These are phyloP conservation scores for Alentia gelatinosa DNA, from an alignment of 2,888 invertebrate species.

Conservation along the genomic window DNA sequence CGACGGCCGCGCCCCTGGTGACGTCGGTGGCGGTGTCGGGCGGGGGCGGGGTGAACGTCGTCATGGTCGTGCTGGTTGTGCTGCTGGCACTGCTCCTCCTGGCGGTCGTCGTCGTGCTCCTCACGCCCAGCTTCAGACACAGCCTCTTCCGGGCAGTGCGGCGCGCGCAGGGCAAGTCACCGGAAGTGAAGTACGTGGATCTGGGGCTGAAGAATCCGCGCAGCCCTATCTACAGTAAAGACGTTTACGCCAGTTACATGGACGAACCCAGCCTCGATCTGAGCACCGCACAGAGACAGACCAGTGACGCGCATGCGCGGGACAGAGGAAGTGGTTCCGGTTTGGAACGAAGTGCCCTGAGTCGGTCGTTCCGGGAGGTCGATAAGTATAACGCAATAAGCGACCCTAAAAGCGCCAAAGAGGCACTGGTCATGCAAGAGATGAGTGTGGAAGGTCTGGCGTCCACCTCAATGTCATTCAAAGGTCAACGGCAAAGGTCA, in stretches of 20 bases:
- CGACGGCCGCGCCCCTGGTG: neutral
- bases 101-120: neutral
- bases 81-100: neutral
- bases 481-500: conserved; percentile 17
- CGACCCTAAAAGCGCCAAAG: neutral
- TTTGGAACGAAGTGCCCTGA: neutral
- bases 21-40: neutral
- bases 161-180: neutral
- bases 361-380: neutral
- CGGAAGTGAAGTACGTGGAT: conserved; percentile 20
- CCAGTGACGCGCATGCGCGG: neutral
- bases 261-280: neutral
- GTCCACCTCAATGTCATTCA: neutral
- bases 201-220: conserved; percentile 40
- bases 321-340: neutral
- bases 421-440: neutral
- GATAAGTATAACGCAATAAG: conserved; percentile 20
- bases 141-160: neutral
- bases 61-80: neutral
- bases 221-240: conserved; percentile 54
- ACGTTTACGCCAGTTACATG: conserved; percentile 35
- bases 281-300: neutral
- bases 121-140: neutral
- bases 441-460: neutral
- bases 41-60: neutral